Base-by-base conservation (phyloP, 2,797 vertebrate genomes). In the Danio albolineatus region DNA sequence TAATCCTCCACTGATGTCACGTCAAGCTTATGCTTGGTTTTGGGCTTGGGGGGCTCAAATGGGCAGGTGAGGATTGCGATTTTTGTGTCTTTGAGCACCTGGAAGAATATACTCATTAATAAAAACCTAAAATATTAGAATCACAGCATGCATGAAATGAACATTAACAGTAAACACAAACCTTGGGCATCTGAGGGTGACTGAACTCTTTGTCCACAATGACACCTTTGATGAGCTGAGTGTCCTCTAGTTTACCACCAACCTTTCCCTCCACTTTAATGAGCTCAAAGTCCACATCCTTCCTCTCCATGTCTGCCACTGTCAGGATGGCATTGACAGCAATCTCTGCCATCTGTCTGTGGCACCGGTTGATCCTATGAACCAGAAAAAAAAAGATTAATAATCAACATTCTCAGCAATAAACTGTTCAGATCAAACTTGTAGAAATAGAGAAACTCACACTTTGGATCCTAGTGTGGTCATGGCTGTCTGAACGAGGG, bases 121-220 rank as follows among this genome's bases (percentile, higher is more conserved):
- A 10, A 64, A 3, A 66, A 17, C 0, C 38, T 7, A 76, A 10
- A 17, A 44, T 59, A 78, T 21, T 4, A 61, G 14, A 61, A n/a
- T 28, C 19, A 53, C 10, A 2, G 14, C 19, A 13, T 3, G 17
- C 21, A 39, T 8, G 1, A 2, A 17, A n/a, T 39, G 16, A 43
- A 7, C 13, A 51, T 8, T 14, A 13, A 73, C 2, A 21, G 5
- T n/a, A 7, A 43, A 71, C 16, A 61, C 46, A 61, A 43, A 98
- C 98, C 93, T 99, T 99, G 36, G 98, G 97, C 98, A 99, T 99
- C 89, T 99, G 98, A 0, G 98, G 98, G 87, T 99, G 98, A 87
- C 98, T 99, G 93, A 99, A 99, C 85, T 99, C 98, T 90, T 99
- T 99, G 89, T 99, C 98, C 78, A 99, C 95, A n/a, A 99, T 89